These are phyloP conservation scores for Neopelma chrysocephalum DNA, from an alignment of 2,797 vertebrate species.

Conservation along the genomic window DNA sequence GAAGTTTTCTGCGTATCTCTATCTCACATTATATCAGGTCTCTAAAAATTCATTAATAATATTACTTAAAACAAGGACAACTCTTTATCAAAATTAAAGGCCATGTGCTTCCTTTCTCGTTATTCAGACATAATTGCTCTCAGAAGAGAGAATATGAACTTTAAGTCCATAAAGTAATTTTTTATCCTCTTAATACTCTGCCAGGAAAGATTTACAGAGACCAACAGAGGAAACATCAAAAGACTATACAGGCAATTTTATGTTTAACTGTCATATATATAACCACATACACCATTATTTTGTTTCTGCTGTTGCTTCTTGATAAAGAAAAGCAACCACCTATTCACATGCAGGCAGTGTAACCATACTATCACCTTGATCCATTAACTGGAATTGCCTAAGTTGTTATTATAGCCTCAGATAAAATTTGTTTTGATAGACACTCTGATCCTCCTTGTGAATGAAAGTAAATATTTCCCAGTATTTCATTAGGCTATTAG, in stretches of 20 bases:
- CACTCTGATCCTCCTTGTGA: neutral
- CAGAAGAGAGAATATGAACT: neutral
- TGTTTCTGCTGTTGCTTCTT: neutral
- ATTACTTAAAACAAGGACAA: neutral
- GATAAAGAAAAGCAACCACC: neutral
- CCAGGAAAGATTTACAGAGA: neutral
- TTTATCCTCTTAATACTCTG: neutral
- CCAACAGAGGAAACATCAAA: neutral
- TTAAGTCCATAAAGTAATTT: neutral
- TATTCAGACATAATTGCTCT: neutral
- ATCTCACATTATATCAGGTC: neutral
- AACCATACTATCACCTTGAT: neutral
- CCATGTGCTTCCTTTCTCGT: neutral
- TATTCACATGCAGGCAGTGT: neutral
- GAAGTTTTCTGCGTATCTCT: neutral
- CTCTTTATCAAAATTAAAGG: neutral
- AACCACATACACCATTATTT: neutral
- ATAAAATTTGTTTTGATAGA: neutral
- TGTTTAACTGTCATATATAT: conserved; percentile 14
- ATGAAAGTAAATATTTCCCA: neutral
- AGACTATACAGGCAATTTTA: conserved; percentile 17
- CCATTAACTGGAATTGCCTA: neutral
- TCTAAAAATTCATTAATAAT: neutral
- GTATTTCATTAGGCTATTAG: neutral
- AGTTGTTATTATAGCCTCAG: neutral